Percentiles rank a stretch among this genome's conserved stretches.
phyloP scores from a whole-genome alignment of 2,888 invertebrate genomes.

The Ditula angustiorana region DNA sequence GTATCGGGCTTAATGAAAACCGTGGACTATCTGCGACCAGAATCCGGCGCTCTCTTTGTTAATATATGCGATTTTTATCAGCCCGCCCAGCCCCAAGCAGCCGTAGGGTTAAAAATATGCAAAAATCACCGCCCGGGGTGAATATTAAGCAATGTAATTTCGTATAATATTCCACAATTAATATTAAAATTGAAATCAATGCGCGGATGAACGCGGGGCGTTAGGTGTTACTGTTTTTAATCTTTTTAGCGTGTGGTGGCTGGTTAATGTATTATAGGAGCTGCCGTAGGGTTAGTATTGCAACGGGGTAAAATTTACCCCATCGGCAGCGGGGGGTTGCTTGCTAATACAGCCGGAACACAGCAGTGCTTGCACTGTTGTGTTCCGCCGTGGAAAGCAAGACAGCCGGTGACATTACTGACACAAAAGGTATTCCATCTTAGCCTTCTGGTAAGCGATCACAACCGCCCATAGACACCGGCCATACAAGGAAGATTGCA shows the following conservation, averaged over 20 bases:
- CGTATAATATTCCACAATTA: slow-evolving; percentile 85
- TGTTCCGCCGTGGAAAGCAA: too few species aligned
- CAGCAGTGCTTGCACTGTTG: too few species aligned
- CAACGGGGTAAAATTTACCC: too few species aligned
- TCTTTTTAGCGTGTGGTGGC: slow-evolving; percentile 50
- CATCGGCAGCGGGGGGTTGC: too few species aligned
- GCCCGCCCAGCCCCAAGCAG: slow-evolving; percentile 51
- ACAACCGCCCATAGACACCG: too few species aligned
- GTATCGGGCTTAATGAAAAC: slow-evolving; percentile 77
- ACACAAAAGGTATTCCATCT: too few species aligned
- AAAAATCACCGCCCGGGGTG: slow-evolving; percentile 82
- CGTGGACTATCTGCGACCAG: slow-evolving; percentile 64
- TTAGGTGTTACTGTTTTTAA: slow-evolving; percentile 46
- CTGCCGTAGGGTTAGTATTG: too few species aligned
- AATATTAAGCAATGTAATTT: slow-evolving; percentile 84
- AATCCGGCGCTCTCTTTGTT: slow-evolving; percentile 61
- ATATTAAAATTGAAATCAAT: slow-evolving; percentile 87
- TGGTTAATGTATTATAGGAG: not conserved
- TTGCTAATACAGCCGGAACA: too few species aligned
- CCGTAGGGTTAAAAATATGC: slow-evolving; percentile 80
- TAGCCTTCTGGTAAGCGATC: too few species aligned
- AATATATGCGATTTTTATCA: slow-evolving; percentile 82
- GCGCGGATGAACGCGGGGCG: slow-evolving; percentile 69
- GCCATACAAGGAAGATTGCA: too few species aligned
- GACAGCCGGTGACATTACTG: too few species aligned